phyloP scores from a whole-genome alignment of 2,797 vertebrate genomes.

The Gadopsis bispinosus region DNA sequence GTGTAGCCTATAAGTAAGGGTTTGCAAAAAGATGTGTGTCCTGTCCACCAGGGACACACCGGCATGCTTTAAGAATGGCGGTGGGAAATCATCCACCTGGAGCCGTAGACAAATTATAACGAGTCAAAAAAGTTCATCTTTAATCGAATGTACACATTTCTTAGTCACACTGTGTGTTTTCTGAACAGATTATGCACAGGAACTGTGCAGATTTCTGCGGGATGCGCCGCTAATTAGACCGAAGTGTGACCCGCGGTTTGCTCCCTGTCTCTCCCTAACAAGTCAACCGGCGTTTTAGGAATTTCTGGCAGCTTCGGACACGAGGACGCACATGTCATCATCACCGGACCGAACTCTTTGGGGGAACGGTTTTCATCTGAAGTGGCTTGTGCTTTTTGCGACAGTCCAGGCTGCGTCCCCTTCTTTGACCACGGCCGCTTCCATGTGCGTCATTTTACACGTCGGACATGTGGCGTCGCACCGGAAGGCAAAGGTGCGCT shows the following conservation, averaged over 20 bases:
- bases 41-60: slow-evolving; percentile 20
- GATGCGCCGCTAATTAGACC: slow-evolving; percentile 28
- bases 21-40: slow-evolving; percentile 11
- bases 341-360: no score
- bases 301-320: not conserved
- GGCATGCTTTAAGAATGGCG: slow-evolving; percentile 19
- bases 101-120: not conserved
- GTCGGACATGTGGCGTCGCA: no score
- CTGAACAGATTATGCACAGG: not conserved
- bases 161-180: no score
- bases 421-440: slow-evolving; percentile 20
- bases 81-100: slow-evolving; percentile 21
- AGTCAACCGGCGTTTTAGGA: not conserved
- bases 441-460: no score
- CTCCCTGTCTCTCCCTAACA: not conserved
- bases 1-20: not conserved
- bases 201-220: slow-evolving; percentile 3
- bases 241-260: slow-evolving; percentile 21
- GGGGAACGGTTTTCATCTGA: slow-evolving; percentile 4
- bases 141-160: not conserved
- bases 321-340: not conserved
- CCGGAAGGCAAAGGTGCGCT: slow-evolving; percentile 49
- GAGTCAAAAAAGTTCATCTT: not conserved
- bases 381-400: slow-evolving; percentile 6
- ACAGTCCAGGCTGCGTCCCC: not conserved